phyloP scores from a whole-genome alignment of 2,888 invertebrate species.

The Drosophila cyrtoloma region DNA sequence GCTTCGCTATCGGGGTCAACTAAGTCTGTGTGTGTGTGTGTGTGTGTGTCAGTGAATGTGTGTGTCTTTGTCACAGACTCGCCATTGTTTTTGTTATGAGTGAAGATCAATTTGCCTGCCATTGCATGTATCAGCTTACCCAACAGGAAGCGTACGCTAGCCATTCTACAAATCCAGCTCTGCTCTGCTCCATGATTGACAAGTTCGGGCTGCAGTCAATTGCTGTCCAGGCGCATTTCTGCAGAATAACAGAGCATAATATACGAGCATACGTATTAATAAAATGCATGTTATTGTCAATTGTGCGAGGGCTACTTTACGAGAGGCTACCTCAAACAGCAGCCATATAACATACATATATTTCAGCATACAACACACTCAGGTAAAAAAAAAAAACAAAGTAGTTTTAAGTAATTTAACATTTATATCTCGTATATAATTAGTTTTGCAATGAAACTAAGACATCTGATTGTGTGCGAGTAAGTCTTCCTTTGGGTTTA shows the following conservation, averaged over 20 bases:
- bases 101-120: conserved; percentile 35
- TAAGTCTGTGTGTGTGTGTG: conserved; percentile 4
- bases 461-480: conserved; percentile 1
- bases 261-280: conserved; percentile 55
- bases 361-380: not conserved
- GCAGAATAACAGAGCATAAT: conserved; percentile 43
- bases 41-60: conserved; percentile 19
- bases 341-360: not conserved
- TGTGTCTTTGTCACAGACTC: conserved; percentile 35
- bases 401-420: not conserved
- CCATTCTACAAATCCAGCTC: conserved; percentile 55
- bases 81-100: conserved; percentile 26
- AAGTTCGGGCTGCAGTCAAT: conserved; percentile 35
- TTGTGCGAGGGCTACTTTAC: conserved; percentile 11
- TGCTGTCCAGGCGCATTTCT: conserved; percentile 22
- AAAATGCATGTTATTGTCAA: conserved; percentile 32
- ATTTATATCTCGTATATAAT: not conserved
- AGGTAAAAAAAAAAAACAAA: accelerated
- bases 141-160: conserved; percentile 46
- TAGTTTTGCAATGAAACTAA: conserved; percentile 4
- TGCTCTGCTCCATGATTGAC: conserved; percentile 58
- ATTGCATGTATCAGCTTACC: conserved; percentile 42
- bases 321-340: not conserved
- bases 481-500: conserved; percentile 21
- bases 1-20: conserved; percentile 29